phyloP scores from a whole-genome alignment of 2,797 vertebrate species.

The Garrulus glandarius region DNA sequence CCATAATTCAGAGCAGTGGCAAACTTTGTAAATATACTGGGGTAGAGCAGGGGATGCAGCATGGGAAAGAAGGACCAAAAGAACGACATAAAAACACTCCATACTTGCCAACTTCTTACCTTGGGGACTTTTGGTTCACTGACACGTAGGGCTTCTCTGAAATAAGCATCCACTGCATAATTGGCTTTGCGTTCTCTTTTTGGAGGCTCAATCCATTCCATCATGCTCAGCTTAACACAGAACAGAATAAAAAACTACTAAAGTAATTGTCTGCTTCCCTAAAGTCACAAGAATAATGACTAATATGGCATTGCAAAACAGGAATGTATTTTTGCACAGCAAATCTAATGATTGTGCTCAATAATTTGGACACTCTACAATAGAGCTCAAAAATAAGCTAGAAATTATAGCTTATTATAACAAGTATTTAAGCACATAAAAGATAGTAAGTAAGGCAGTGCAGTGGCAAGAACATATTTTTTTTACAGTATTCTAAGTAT shows the following conservation, averaged over 20 bases:
- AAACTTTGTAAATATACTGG: neutral
- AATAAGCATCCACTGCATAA: slow-evolving; percentile 89
- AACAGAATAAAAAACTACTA: neutral
- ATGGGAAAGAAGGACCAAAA: neutral
- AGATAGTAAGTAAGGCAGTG: neutral
- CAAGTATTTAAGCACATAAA: neutral
- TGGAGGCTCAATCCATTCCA: slow-evolving; percentile 89
- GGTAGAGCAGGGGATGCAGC: neutral
- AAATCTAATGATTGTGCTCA: neutral
- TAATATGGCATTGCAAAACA: neutral
- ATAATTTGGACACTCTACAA: neutral
- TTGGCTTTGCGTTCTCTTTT: slow-evolving; percentile 88
- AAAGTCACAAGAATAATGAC: neutral
- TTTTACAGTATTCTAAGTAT: neutral
- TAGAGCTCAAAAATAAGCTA: neutral
- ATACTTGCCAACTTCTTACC: slow-evolving; percentile 59
- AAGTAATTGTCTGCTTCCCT: neutral
- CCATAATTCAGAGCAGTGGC: neutral
- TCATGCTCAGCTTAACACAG: slow-evolving; percentile 79
- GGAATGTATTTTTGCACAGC: neutral
- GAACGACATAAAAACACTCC: neutral
- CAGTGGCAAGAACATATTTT: neutral
- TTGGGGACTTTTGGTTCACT: slow-evolving; percentile 87
- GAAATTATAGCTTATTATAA: neutral
- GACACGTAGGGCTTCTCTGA: slow-evolving; percentile 86